These are phyloP conservation scores for Panthera tigris DNA, from an alignment of 2,113 vertebrate genomes.

Conservation along the genomic window DNA sequence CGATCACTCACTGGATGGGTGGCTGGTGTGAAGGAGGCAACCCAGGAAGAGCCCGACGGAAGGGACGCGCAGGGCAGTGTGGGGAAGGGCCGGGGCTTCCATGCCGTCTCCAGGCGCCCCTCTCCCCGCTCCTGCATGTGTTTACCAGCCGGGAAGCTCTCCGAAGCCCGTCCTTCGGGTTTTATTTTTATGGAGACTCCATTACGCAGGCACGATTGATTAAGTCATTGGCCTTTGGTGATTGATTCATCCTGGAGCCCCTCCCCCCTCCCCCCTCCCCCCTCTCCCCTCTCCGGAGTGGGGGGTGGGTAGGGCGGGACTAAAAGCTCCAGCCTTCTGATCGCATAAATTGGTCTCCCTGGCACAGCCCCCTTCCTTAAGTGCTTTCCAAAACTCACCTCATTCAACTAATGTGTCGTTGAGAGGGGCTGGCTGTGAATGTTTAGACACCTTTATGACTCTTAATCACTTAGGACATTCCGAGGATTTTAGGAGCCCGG, in stretches of 20 bases:
- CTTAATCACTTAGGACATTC: not conserved
- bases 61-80: not conserved
- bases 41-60: not conserved
- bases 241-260: not conserved
- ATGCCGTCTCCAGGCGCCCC: no score
- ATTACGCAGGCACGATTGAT: not conserved
- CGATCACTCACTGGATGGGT: not conserved
- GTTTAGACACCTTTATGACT: not conserved
- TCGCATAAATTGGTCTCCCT: not conserved
- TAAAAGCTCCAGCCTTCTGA: not conserved
- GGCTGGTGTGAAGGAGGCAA: no score
- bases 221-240: not conserved
- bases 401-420: not conserved
- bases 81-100: no score
- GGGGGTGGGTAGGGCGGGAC: not conserved
- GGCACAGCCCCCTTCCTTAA: not conserved
- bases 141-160: not conserved
- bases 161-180: not conserved
- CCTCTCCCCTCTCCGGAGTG: not conserved
- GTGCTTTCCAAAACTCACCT: not conserved
- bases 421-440: not conserved
- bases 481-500: not conserved
- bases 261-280: no score
- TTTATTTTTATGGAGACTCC: not conserved
- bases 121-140: fast-evolving